Evolutionary conservation across 2,113 vertebrate species (phyloP), one percentile per base, ranked within the genome.

Genomic region (Trinectes maculatus): DNA sequence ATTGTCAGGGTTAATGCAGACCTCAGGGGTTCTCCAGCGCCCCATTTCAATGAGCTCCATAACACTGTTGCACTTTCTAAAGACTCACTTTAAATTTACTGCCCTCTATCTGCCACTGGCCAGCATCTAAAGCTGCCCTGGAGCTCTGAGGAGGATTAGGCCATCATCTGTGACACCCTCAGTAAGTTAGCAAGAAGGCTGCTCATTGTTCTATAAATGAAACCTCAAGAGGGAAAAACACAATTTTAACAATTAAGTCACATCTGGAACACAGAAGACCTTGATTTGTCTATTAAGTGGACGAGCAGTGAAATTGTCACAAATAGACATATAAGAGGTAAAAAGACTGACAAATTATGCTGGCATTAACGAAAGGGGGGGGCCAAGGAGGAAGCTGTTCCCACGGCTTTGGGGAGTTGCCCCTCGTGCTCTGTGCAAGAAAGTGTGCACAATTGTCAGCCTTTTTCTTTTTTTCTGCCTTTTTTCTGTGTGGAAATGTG

Each of bases 1-100:
- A 89, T 92, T 85, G 70, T 80, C 55, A 26, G 88, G 89, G 92
- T 92, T 93, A 93, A 93, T 91, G 86, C 84, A 90, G 80, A 89
- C 91, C 90, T 88, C 81, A 40, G 91, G 92, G 92, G 91, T 87
- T 82, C 91, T 81, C 54, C 58, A 56, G 75, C 77, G 71, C 88
- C 79, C 71, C 85, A 79, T 91, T 91, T 90, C 82, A 89, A 65
- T 59, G 69, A 78, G 77, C 80, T 75, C 81, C 31, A 84, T 89
- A 80, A 85, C 77, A 68, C 85, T 78, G 76, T 79, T 77, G 84
- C 65, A n/a, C 73, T 83, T 85, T 92, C 86, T 86, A 89, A 90
- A 87, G 87, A 85, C 79, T 88, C 66, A 31, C 79, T 88, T 85
- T 87, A 87, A 88, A 91, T 90, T 85, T 92, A 91, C 90, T 90